Conservation (phyloP, 2,113 vertebrate species). For the Pristiophorus japonicus region DNA sequence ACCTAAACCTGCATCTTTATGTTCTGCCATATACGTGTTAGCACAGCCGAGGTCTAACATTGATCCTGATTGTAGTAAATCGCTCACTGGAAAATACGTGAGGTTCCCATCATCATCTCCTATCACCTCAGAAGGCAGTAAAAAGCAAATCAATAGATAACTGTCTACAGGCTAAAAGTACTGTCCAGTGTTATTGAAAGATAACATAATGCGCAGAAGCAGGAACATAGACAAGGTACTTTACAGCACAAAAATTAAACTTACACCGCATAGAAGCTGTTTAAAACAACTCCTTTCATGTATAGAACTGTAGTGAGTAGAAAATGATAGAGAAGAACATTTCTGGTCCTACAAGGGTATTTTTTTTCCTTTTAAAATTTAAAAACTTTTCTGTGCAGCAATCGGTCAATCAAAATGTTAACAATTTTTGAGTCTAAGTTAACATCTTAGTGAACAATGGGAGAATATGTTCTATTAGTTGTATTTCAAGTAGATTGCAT, state of each 20-base stretch:
- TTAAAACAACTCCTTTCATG: neutral
- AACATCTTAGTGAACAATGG: neutral
- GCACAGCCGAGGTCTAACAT: neutral
- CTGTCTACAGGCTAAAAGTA: too few species aligned
- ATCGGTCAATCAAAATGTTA: neutral
- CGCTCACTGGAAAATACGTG: neutral
- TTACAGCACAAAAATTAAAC: neutral
- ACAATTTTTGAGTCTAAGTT: neutral
- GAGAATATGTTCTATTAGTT: neutral
- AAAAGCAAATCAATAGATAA: too few species aligned
- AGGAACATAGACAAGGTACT: neutral
- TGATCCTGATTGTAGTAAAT: neutral
- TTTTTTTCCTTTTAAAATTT: too few species aligned
- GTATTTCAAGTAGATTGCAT: neutral
- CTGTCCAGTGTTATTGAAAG: neutral
- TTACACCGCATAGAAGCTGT: neutral
- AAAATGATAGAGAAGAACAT: neutral
- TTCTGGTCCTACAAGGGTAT: too few species aligned
- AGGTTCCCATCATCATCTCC: neutral
- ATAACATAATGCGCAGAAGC: neutral
- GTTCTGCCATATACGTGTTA: neutral
- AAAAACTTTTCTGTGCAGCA: neutral
- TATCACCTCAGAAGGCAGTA: neutral
- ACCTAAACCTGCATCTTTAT: neutral
- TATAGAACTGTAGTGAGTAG: neutral